Evolutionary conservation across 2,888 invertebrate genomes (phyloP), one percentile per base, ranked within the genome.

Genomic region (Scaptomyza caliginosa): DNA sequence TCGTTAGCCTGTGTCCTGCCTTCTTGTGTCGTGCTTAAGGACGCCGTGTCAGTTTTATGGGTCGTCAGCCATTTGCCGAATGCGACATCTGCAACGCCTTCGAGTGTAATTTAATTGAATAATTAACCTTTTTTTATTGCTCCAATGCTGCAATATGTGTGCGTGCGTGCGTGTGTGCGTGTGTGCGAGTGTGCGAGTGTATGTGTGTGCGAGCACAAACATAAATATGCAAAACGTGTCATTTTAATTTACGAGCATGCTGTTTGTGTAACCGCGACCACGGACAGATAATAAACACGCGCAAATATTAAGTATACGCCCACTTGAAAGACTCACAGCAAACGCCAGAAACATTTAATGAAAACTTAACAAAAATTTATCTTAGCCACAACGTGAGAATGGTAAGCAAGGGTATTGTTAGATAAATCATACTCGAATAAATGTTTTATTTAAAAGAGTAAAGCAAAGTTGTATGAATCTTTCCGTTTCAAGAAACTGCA

Each of bases 31-130:
- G 79, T 85, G 77, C 58, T 8, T 2, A 39, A 58, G 54, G 38
- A 64, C 26, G 65, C 66, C 67, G 83, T 83, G 83, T 84, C 88
- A 85, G 87, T 88, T 83, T 83, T 83, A 83, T 88, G 88, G 69
- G 69, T 85, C 82, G 82, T 74, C 84, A 69, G 66, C 77, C 77
- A 84, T 80, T 82, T 85, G 88, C 76, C 66, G 71, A 59, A 59
- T 67, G 80, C 80, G 63, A 63, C 80, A 79, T 82, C 84, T 71
- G 77, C 74, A 81, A 88, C 86, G 88, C 87, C 85, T 88, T 70
- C 78, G 85, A 84, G 82, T 86, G 88, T 88, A 88, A 86, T 88
- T 88, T 86, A 83, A 83, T 83, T 83, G 83, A 83, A 83, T 83
- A 83, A 83, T 83, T 83, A 83, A 83, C 81, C 85, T 73, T 77